These are phyloP conservation scores for Tupiocoris notatus DNA, from an alignment of 2,888 invertebrate genomes.

Conservation along the genomic window DNA sequence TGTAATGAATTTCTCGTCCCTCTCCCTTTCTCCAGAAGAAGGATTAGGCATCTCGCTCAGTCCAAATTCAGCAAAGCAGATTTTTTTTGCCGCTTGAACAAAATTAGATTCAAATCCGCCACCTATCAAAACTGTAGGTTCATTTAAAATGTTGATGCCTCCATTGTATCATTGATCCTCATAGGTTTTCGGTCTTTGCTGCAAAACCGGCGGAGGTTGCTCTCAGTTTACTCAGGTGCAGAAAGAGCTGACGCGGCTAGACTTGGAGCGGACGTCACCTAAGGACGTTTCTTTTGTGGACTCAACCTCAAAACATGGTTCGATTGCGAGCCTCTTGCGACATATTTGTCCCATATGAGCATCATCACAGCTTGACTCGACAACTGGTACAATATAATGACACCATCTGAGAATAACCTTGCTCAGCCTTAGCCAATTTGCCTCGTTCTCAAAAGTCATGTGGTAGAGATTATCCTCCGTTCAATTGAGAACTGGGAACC, in stretches of 20 bases:
- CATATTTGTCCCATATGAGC: not conserved
- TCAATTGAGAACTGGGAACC: no score
- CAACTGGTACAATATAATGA: not conserved
- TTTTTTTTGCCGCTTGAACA: not conserved
- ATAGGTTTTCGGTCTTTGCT: not conserved
- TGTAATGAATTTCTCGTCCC: no score
- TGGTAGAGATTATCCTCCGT: no score
- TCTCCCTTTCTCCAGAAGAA: no score
- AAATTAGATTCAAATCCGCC: not conserved
- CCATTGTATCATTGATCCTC: not conserved
- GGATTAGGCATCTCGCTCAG: no score
- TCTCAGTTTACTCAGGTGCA: constrained; percentile 21
- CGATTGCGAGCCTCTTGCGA: not conserved
- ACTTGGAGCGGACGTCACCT: constrained; percentile 1
- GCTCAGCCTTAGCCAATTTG: not conserved
- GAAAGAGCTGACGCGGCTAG: not conserved
- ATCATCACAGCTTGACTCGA: not conserved
- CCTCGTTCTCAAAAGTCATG: no score
- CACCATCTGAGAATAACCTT: not conserved
- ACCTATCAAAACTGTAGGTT: not conserved
- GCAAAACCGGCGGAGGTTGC: not conserved
- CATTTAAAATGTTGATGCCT: not conserved
- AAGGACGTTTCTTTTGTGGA: constrained; percentile 2
- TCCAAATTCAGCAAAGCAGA: no score
- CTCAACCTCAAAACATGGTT: constrained; percentile 24